Base-by-base conservation (phyloP, 2,888 invertebrate genomes). In the Eupithecia dodoneata region DNA sequence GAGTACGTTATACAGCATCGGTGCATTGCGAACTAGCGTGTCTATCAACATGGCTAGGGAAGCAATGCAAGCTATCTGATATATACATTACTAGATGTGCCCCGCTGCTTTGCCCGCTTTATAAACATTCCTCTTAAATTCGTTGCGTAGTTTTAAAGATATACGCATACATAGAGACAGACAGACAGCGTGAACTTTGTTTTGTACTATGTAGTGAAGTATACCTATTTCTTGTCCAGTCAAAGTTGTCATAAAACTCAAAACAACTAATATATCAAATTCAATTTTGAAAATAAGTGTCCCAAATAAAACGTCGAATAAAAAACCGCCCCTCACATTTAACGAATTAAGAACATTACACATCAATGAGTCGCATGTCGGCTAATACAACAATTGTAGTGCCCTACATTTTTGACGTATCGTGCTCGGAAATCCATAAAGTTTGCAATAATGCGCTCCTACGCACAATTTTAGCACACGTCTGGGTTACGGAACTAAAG, bases 371-470 rank as follows among this genome's bases (percentile, higher is more conserved):
- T 72, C 73, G 67, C 72, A 74, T 79, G 78, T 63, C 71, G 65
- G 74, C 65, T 79, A 79, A 83, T 78, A 75, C 76, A 80, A 80
- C 81, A 81, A 83, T 83, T 42, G 77, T 44, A 45, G 59, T 81
- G 83, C 78, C 83, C 83, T 76, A 83, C 72, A 79, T 82, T 74
- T 81, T 47, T 63, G 30, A 63, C 63, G 63, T 63, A 77, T 77
- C 69, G 71, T 70, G 72, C 75, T 13, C 73, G 72, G 65, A 80
- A 80, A 81, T 79, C 79, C 75, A 81, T 83, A 83, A 81, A 81
- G 80, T 83, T 81, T 77, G 79, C 82, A 81, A 81, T 83, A 80
- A 79, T 76, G 30, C 18, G 72, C 76, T 41, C 81, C 81, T 77
- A 83, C 83, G 80, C 80, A 47, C 73, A 71, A 73, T 77, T 82